Evolutionary conservation across 1,140 invertebrate species (phyloP), one percentile per base, ranked within the genome.

Genomic region (Conus ventricosus): DNA sequence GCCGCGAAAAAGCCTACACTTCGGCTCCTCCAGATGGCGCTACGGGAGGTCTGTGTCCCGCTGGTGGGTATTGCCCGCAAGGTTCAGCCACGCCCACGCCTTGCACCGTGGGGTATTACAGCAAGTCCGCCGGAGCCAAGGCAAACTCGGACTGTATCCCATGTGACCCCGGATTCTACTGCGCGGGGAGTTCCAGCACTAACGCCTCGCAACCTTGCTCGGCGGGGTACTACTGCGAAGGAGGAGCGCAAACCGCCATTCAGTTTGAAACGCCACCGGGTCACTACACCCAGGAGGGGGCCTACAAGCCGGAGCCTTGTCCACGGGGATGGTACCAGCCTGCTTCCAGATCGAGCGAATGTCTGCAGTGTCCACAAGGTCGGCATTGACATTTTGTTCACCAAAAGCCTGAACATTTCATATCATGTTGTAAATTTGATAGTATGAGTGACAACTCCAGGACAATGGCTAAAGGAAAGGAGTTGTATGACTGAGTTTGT

Each of bases 1-100:
- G 94, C 89, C 39, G 93, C 85, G 94, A 94, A 75, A 94, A 94
- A 80, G 93, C 94, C 3, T 94, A 94, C 88, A 93, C 93, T 7
- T 94, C 94, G 23, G 93, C 94, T 13, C 94, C 94, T 71, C 94
- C 94, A n/a, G 94, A 94, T 92, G 94, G 94, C 39, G 87, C 93
- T 15, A 94, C 93, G 20, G 94, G 94, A 51, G 94, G 94, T n/a
- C 84, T 94, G 55, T 95, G 94, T 89, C 94, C 93, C 6, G 92
- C 92, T 23, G 94, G 94, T 87, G 93, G 93, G 11, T 95, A 94
- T 88, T 94, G 94, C 87, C 94, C 94, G 20, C 88, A 91, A 13
- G 94, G 93, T 13, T 94, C 93, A 13, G 94, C 94, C 17, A 92
- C 90, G 5, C 88, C 92, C 8, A 88, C 91, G 25, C 80, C 94